Evolutionary conservation across 2,797 vertebrate species (phyloP), one percentile per base, ranked within the genome.

Genomic region (Galago senegalensis): DNA sequence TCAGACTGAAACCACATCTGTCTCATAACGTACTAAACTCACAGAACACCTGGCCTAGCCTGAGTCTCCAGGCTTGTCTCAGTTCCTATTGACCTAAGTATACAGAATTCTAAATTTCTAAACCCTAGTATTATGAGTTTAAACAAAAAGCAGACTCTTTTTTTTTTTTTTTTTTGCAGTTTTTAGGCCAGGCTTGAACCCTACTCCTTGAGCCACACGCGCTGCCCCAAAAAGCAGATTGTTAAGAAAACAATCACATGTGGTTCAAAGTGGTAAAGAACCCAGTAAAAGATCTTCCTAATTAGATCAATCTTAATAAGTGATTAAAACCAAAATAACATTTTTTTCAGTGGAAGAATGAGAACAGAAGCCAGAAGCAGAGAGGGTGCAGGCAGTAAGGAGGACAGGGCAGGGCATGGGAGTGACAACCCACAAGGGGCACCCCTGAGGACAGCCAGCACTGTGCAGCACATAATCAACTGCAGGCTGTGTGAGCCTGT

Each of bases 241-340:
- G 58, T 53, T 61, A 18, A 60, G 17, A 79, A 60, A 80, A 88
- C 5, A 79, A 93, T 82, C 34, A 72, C n/a, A 53, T 88, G 53
- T 75, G 72, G 67, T 63, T 82, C 40, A 49, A 60, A 92, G 60
- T 27, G 25, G 31, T 65, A 80, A 95, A 90, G 46, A 43, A 43
- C 18, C 34, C 70, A 73, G n/a, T 21, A 56, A n/a, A 67, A 85
- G 69, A 92, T 76, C 14, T n/a, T 82, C 49, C 49, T 91, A 82
- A 69, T 21, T 40, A 83, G 10, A 79, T 6, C 23, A 29, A 67
- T 69, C 27, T 91, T 90, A 95, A 89, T 18, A 86, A 29, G 79
- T 34, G 18, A 94, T 40, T 84, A 65, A 87, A 81, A 89, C 40
- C 67, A 95, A 96, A 90, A 65, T 90, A 85, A 69, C 49, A 84